phyloP scores from a whole-genome alignment of 2,113 vertebrate species.

The Ramphastos sulfuratus region DNA sequence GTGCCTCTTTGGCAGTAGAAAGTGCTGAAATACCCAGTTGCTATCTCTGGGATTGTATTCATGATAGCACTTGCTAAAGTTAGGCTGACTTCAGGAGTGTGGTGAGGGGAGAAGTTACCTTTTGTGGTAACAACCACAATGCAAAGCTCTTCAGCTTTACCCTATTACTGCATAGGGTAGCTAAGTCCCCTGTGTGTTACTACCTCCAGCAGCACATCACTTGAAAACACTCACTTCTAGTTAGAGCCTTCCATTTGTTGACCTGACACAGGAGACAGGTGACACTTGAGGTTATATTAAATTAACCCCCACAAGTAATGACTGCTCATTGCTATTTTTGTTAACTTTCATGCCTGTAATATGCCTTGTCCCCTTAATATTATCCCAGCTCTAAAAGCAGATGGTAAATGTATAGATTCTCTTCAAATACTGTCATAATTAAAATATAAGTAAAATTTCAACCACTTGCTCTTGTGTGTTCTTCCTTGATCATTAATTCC shows the following conservation, averaged over 20 bases:
- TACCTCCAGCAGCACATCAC: constrained; percentile 20
- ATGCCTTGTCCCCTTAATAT: neutral
- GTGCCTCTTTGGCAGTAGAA: neutral
- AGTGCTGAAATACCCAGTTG: constrained; percentile 21
- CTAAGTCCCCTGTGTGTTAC: neutral
- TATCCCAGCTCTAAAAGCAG: constrained; percentile 1
- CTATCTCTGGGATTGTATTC: constrained; percentile 5
- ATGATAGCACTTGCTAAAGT: neutral
- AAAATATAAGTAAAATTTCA: constrained; percentile 7
- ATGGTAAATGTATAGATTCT: constrained; percentile 15
- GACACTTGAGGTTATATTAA: neutral
- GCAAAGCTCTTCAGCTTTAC: neutral
- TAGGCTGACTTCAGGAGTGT: neutral
- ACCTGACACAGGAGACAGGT: neutral
- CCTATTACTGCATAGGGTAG: neutral
- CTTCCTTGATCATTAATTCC: neutral
- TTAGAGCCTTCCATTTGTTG: neutral
- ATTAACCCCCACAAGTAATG: neutral
- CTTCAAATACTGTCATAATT: constrained; percentile 30
- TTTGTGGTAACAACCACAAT: neutral
- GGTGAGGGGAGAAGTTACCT: neutral
- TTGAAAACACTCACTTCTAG: neutral
- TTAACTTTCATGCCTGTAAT: neutral
- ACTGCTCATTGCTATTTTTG: neutral
- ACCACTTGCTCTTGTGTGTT: neutral